These are phyloP conservation scores for Epizoanthus rinbou DNA, from an alignment of 92 coral and sea anemone species.

Conservation along the genomic window DNA sequence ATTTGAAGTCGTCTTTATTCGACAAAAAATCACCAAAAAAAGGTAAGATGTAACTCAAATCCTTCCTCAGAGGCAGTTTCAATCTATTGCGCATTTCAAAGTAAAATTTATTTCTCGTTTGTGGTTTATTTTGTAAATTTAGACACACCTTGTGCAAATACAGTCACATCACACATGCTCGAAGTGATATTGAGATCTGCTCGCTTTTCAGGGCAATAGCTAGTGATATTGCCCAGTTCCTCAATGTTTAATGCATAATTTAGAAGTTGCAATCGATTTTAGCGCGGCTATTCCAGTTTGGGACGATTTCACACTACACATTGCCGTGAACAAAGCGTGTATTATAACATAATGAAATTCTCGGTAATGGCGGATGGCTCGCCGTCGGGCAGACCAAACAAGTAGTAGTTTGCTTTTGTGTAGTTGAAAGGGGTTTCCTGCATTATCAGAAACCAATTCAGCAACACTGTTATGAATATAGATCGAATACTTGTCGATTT, in stretches of 20 bases:
- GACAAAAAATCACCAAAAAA: slow-evolving; percentile 18
- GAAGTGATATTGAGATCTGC: slow-evolving; percentile 5
- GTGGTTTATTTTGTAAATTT: not conserved
- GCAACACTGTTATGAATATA: not conserved
- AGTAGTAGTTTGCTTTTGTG: not conserved
- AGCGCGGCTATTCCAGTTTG: not conserved
- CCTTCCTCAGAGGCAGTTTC: not conserved
- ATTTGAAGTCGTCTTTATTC: not conserved
- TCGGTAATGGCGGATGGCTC: not conserved
- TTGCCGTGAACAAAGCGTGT: not conserved
- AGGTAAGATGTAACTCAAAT: not conserved
- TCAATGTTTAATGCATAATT: not conserved
- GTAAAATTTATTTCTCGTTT: not conserved
- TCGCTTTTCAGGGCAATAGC: not conserved
- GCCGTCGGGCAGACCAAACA: not conserved
- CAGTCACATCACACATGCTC: not conserved
- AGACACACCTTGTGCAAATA: slow-evolving; percentile 31
- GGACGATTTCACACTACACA: not conserved
- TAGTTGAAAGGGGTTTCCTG: not conserved
- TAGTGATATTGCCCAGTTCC: slow-evolving; percentile 1
- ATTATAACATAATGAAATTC: not conserved
- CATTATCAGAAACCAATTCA: not conserved
- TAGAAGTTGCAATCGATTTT: not conserved
- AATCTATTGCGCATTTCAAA: not conserved
- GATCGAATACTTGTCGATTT: not conserved